Base-by-base conservation (phyloP, 2,113 vertebrate species). In the Oceanodroma tethys region DNA sequence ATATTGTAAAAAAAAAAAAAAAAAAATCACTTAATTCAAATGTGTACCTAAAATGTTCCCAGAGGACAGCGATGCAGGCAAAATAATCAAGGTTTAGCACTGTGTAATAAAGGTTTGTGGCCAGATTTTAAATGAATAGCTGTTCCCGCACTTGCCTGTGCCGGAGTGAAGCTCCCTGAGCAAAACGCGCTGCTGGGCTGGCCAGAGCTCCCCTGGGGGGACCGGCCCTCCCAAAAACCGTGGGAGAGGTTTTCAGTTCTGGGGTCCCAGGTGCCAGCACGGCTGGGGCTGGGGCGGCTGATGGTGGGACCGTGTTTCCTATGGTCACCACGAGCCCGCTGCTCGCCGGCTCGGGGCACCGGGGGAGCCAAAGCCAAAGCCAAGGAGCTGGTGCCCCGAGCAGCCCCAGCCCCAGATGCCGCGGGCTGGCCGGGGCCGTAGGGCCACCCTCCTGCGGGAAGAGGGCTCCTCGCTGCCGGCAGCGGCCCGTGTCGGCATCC, bases 21-120 rank as follows among this genome's bases (percentile, higher is more conserved):
- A 68, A 59, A 81, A 94, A 70, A 66, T 29, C 93, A 87, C 93
- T 97, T 96, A 95, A 97, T 96, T 97, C 93, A 93, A 88, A 92
- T 65, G 56, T 91, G 80, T 95, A 66, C 70, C 88, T 92, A 88
- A 96, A 97, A 96, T 11, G 83, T 79, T 96, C 97, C 96, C 95
- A 88, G 63, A 94, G 60, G 95, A 98, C 60, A 83, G 71, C 0
- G 2, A 85, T 66, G 86, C 89, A 63, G 81, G 84, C 63, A 82
- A 90, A 90, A 91, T 68, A 89, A 95, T 92, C 60, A 43, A 88
- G 82, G 91, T 93, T 84, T 58, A 95, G 85, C 55, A 55, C 52
- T 7, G 16, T 70, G 70, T 26, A 86, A 73, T 81, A 50, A 90
- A 92, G 78, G 81, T 94, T 93, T 96, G 92, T 86, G 89, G 82